Percentiles rank a stretch among this genome's conserved stretches.
phyloP scores from a whole-genome alignment of 2,797 vertebrate genomes.

The Cuculus canorus region DNA sequence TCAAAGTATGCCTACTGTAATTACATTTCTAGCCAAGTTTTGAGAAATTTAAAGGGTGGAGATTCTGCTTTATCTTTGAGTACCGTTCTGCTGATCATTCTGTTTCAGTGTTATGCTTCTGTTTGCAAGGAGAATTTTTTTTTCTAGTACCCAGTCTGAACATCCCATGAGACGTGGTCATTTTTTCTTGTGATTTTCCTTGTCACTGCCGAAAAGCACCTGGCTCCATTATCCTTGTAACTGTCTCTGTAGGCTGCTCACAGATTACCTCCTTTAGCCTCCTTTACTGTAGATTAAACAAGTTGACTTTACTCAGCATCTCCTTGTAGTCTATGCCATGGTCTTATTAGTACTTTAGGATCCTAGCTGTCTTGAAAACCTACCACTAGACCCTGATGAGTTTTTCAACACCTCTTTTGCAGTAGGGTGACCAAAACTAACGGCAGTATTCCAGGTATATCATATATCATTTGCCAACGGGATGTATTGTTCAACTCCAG shows the following conservation, averaged over 20 bases:
- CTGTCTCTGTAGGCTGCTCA: background rate
- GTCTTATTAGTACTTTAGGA: background rate
- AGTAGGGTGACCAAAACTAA: background rate
- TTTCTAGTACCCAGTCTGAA: background rate
- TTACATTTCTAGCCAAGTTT: background rate
- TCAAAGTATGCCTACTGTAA: background rate
- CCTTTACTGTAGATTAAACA: background rate
- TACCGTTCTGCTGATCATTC: background rate
- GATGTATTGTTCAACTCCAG: background rate
- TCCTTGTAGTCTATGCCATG: background rate
- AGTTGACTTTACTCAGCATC: background rate
- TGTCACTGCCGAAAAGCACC: background rate
- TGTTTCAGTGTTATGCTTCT: background rate
- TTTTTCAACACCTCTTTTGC: background rate
- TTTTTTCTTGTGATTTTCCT: background rate
- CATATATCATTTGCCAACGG: background rate
- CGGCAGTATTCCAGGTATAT: background rate
- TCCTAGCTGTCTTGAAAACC: background rate
- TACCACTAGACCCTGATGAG: background rate
- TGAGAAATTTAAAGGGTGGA: background rate
- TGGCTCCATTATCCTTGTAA: background rate
- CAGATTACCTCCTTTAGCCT: background rate
- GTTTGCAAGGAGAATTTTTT: background rate
- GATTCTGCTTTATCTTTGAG: background rate
- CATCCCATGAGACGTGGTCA: background rate